Conservation (phyloP, 2,797 vertebrate species). For the Choloepus didactylus region DNA sequence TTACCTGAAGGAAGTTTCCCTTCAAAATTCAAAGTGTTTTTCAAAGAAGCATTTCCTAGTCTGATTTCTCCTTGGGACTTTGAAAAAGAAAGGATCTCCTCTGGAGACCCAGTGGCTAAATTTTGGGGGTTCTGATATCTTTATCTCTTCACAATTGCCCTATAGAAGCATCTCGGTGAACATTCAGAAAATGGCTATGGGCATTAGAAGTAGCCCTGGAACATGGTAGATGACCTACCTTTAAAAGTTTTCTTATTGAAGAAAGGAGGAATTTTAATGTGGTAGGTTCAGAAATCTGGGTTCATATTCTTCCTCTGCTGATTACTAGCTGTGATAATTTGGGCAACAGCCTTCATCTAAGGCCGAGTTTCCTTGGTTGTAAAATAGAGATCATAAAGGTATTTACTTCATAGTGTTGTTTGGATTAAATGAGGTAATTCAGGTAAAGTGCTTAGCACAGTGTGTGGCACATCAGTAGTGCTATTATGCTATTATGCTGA, state of each 20-base stretch:
- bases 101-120: neutral
- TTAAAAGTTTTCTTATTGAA: neutral
- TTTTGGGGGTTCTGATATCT: neutral
- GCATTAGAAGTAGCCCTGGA: neutral
- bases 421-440: neutral
- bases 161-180: neutral
- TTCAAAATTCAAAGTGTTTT: neutral
- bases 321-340: neutral
- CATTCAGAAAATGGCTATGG: neutral
- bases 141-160: neutral
- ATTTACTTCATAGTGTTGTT: too few relatives aligned
- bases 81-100: neutral
- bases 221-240: neutral
- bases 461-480: neutral
- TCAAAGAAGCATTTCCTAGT: neutral
- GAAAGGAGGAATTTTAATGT: neutral
- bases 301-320: neutral
- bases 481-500: neutral
- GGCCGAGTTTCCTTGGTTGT: neutral
- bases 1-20: neutral
- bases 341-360: neutral
- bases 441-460: neutral
- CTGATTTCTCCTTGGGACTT: neutral
- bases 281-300: neutral
- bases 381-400: neutral